A percentile compares a stretch with the other conserved stretches of the same genome.
phyloP scores from a whole-genome alignment of 2,888 invertebrate species.

The Lottia gigantea region DNA sequence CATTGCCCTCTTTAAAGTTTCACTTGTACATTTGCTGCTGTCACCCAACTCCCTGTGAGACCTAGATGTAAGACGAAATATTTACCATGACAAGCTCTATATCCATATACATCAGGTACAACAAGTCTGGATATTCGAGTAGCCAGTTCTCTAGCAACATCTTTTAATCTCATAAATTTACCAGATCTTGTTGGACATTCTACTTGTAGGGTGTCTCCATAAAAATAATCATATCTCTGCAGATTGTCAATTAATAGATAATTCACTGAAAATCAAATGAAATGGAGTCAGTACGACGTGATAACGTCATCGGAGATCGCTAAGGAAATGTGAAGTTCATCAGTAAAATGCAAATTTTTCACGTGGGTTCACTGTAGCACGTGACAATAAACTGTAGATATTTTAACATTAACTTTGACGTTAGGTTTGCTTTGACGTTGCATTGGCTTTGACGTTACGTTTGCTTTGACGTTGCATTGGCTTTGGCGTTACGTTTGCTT shows the following conservation, averaged over 20 bases:
- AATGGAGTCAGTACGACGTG: too few species aligned
- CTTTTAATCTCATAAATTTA: constrained; percentile 52
- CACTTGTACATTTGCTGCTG: too few species aligned
- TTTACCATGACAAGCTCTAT: constrained; percentile 64
- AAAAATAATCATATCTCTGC: constrained; percentile 62
- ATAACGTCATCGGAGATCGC: too few species aligned
- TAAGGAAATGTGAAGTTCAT: too few species aligned
- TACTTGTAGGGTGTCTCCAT: constrained; percentile 59
- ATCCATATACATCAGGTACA: constrained; percentile 56
- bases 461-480: neutral
- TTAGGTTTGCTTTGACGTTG: neutral
- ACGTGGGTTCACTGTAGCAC: too few species aligned
- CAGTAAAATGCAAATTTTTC: too few species aligned
- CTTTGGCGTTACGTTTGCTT: neutral
- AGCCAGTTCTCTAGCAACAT: constrained; percentile 60
- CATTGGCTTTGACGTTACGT: neutral
- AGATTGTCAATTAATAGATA: constrained; percentile 65
- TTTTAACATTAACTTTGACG: neutral
- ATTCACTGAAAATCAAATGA: constrained; percentile 57
- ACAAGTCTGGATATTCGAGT: constrained; percentile 56
- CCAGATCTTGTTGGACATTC: constrained; percentile 65
- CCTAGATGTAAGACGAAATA: too few species aligned
- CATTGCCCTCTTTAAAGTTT: too few species aligned
- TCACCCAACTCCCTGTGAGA: too few species aligned
- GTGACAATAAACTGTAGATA: too few species aligned